Evolutionary conservation across 2,888 invertebrate species (phyloP).

Genomic region (Scaptodrosophila latifasciaeformis): DNA sequence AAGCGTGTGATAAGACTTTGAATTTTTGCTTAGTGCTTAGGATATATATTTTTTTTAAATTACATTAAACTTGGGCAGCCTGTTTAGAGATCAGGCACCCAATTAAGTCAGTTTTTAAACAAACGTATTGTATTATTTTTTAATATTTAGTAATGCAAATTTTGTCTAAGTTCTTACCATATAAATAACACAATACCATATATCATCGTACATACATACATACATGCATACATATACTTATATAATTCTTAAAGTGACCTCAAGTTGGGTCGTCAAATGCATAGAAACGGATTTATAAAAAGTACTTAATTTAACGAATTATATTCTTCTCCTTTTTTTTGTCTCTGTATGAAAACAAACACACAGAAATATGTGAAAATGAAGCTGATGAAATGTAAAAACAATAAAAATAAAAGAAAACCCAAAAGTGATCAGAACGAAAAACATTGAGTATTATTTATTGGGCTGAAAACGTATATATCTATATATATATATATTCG

Average conservation of each 20-base stretch:
- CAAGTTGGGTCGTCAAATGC: conserved; percentile 1
- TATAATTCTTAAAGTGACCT: conserved; percentile 35
- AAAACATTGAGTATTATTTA: conserved; percentile 10
- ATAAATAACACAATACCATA: no score
- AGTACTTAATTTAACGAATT: conserved; percentile 68
- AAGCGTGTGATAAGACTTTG: conserved; percentile 63
- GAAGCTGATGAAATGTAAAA: conserved; percentile 50
- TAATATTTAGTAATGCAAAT: conserved; percentile 35
- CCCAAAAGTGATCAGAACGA: conserved; percentile 54
- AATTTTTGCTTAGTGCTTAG: conserved; percentile 48
- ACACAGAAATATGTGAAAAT: conserved; percentile 32
- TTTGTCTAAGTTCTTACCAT: conserved; percentile 35
- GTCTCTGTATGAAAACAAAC: conserved; percentile 45
- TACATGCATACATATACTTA: conserved; percentile 29
- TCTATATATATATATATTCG: no score
- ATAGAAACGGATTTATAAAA: conserved; percentile 63
- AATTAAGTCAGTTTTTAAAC: conserved; percentile 64
- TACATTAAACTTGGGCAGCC: no score
- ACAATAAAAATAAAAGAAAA: conserved; percentile 37
- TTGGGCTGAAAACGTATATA: no score
- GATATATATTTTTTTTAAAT: conserved; percentile 38
- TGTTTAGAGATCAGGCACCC: conserved; percentile 41
- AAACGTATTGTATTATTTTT: conserved; percentile 68
- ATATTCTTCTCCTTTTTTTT: conserved; percentile 32
- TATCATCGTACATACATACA: conserved; percentile 26